Conservation (phyloP, 1,140 invertebrate genomes). For the Drosophila sturtevanti region DNA sequence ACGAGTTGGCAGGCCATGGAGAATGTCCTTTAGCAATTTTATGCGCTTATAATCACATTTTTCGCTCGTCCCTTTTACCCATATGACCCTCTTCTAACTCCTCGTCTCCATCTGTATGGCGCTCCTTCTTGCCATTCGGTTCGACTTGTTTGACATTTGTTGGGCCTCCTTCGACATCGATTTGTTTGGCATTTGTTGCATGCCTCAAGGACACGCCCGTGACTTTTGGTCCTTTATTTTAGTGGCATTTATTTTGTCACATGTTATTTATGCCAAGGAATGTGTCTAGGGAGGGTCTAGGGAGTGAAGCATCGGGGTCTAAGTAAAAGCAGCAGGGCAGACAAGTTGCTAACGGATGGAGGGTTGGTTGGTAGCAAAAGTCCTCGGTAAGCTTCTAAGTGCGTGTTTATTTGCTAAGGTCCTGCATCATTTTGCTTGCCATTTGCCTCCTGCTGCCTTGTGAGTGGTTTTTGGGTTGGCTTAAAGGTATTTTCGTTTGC, state of each 20-base stretch:
- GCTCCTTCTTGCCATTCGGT: background rate
- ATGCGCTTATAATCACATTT: conserved; percentile 74
- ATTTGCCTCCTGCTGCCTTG: background rate
- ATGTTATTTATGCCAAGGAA: conserved; percentile 56
- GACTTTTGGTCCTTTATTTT: conserved; percentile 61
- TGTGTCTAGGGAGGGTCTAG: conserved; percentile 27
- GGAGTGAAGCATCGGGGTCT: background rate
- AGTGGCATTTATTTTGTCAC: conserved; percentile 78
- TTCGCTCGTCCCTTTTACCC: conserved; percentile 17
- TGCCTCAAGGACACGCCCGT: conserved; percentile 62
- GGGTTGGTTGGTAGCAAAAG: conserved; percentile 24
- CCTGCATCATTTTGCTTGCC: conserved; percentile 13
- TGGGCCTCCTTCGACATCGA: conserved; percentile 49
- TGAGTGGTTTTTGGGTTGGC: conserved; percentile 47
- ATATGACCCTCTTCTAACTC: background rate
- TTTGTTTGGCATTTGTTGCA: conserved; percentile 75
- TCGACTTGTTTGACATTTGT: conserved; percentile 28
- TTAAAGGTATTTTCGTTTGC: conserved; percentile 58
- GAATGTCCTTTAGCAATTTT: conserved; percentile 44
- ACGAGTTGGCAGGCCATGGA: conserved; percentile 46
- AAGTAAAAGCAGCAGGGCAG: background rate
- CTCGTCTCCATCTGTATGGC: too few species aligned
- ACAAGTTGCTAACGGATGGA: background rate
- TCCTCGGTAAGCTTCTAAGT: conserved; percentile 62
- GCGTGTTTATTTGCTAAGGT: conserved; percentile 69